These are phyloP conservation scores for Cyprinodon diabolis DNA, from an alignment of 2,797 vertebrate species.

Conservation along the genomic window DNA sequence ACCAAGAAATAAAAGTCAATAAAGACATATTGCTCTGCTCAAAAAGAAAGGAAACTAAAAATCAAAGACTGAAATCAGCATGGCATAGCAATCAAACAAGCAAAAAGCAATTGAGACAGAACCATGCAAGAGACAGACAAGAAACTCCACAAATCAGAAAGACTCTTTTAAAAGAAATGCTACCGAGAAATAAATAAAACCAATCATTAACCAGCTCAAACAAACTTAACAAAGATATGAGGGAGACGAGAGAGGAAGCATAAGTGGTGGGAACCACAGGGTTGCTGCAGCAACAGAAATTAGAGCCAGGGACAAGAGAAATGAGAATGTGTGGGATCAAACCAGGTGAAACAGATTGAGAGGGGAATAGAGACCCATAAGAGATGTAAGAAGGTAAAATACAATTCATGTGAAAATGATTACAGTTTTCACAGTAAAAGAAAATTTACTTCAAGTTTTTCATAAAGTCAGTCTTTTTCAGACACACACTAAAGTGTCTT, in stretches of 20 bases:
- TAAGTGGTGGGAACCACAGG: conserved; percentile 39
- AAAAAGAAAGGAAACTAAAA: conserved; percentile 6
- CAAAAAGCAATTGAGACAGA: conserved; percentile 9
- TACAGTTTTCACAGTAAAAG: conserved; percentile 21
- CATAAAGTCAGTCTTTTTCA: conserved; percentile 41
- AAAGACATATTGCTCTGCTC: neutral
- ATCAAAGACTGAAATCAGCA: neutral
- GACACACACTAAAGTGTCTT: neutral
- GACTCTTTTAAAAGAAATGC: conserved; percentile 23
- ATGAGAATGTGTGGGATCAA: conserved; percentile 51
- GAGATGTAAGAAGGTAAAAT: conserved; percentile 23
- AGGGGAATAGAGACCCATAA: conserved; percentile 8
- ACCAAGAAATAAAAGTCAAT: too few relatives aligned
- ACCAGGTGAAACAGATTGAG: conserved; percentile 56
- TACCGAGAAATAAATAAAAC: conserved; percentile 45
- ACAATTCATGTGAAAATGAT: conserved; percentile 7
- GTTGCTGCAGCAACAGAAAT: conserved; percentile 75
- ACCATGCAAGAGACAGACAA: conserved; percentile 11
- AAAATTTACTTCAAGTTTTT: conserved; percentile 35
- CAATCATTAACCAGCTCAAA: conserved; percentile 60
- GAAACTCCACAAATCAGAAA: conserved; percentile 8
- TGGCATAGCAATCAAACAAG: conserved; percentile 6
- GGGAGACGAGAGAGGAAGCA: conserved; percentile 34
- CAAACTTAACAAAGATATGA: conserved; percentile 56
- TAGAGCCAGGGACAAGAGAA: conserved; percentile 59